Conservation (phyloP, 2,113 vertebrate genomes). For the Aegypius monachus region DNA sequence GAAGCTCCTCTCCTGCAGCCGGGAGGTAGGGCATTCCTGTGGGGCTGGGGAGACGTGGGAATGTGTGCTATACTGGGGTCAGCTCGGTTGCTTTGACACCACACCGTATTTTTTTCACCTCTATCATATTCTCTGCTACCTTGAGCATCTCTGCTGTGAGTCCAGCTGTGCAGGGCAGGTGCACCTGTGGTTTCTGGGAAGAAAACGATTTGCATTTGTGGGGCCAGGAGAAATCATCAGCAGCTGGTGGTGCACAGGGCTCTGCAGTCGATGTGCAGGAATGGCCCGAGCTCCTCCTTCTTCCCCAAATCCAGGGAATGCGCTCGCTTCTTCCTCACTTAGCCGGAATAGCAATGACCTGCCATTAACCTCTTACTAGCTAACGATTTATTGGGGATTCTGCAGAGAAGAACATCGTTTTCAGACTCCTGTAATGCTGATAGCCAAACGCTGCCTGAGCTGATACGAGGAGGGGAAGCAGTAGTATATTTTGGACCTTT, state of each 20-base stretch:
- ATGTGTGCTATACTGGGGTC: neutral
- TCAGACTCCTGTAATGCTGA: neutral
- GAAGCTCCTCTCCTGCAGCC: neutral
- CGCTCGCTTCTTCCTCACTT: rapidly evolving
- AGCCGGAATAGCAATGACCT: neutral
- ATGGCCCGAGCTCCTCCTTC: rapidly evolving
- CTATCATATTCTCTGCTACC: rapidly evolving
- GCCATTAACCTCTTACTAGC: neutral
- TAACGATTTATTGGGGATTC: neutral
- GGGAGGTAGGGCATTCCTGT: neutral
- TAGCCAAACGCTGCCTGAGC: neutral
- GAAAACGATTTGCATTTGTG: neutral
- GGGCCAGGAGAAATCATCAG: neutral
- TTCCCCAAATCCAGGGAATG: rapidly evolving
- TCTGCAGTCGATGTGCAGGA: neutral
- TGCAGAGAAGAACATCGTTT: neutral
- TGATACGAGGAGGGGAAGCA: neutral
- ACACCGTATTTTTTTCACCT: neutral
- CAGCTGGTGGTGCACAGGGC: neutral
- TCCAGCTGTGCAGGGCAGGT: neutral
- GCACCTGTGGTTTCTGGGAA: neutral
- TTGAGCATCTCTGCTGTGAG: neutral
- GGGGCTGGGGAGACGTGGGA: neutral
- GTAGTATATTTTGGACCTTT: neutral
- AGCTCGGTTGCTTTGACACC: neutral